Percentiles rank a stretch among this genome's conserved stretches.
These are phyloP conservation scores for Altica lythri DNA, from an alignment of 2,888 invertebrate species.

Conservation along the genomic window DNA sequence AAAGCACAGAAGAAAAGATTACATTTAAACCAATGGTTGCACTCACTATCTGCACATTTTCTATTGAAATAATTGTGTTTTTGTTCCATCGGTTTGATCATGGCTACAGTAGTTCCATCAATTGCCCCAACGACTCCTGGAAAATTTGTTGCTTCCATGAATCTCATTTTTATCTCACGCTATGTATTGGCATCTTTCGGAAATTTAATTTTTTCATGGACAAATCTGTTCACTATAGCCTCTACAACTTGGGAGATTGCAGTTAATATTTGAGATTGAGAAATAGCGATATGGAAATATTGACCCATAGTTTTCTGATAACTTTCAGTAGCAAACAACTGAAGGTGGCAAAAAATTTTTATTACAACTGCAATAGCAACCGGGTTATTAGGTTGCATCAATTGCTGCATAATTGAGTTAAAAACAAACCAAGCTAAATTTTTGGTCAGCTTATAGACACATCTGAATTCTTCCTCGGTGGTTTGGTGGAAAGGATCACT, in stretches of 20 bases:
- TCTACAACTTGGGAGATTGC: neutral
- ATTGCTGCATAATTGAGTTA: neutral
- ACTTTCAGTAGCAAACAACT: too few relatives aligned
- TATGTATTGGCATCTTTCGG: neutral
- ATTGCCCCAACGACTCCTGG: neutral
- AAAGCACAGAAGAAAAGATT: neutral
- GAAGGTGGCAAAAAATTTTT: neutral
- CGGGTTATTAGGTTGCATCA: neutral
- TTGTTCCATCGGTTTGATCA: neutral
- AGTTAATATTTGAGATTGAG: neutral
- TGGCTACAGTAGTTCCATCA: neutral
- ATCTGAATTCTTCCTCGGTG: neutral
- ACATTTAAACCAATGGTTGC: neutral
- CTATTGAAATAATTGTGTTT: neutral
- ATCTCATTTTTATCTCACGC: neutral
- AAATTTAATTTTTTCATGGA: neutral
- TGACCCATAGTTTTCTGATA: neutral
- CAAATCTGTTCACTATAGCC: neutral
- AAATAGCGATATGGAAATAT: neutral
- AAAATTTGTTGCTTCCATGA: neutral
- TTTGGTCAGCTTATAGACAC: neutral
- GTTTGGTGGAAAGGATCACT: neutral
- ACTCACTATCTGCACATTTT: neutral
- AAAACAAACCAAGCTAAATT: neutral
- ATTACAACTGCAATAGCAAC: neutral